These are phyloP conservation scores for Ennomos quercinarius DNA, from an alignment of 2,888 invertebrate genomes.

Conservation along the genomic window DNA sequence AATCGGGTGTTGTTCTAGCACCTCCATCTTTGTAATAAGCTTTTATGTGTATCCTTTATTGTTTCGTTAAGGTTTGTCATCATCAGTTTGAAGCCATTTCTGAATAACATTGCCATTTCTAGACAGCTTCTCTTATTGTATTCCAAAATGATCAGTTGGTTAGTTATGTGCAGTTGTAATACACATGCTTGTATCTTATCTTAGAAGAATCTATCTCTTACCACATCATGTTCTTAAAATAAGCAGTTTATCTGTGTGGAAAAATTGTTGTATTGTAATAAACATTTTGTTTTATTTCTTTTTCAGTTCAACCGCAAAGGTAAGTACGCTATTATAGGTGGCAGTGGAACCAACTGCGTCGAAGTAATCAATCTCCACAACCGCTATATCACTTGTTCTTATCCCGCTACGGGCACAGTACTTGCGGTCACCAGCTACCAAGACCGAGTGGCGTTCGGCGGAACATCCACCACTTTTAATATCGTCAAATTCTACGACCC, in stretches of 20 bases:
- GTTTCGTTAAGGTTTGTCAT: not conserved
- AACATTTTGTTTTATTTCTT: conserved; percentile 14
- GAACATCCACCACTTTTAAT: conserved; percentile 68
- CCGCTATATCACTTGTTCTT: conserved; percentile 74
- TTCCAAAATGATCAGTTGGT: too few species aligned
- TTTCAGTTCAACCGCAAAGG: conserved; percentile 79
- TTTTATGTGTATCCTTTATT: not conserved
- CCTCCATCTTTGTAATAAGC: not conserved
- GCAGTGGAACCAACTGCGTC: conserved; percentile 76
- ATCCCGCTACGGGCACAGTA: conserved; percentile 66
- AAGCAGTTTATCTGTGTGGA: too few species aligned
- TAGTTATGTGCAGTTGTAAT: too few species aligned
- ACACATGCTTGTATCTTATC: too few species aligned
- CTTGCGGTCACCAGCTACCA: conserved; percentile 68
- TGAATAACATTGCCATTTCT: too few species aligned
- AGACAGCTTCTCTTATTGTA: too few species aligned
- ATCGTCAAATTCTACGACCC: conserved; percentile 76
- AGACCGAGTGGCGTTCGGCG: conserved; percentile 74
- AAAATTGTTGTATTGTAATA: not conserved
- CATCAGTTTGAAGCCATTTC: too few species aligned
- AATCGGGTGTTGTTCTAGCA: conserved; percentile 1
- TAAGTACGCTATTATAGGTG: conserved; percentile 76
- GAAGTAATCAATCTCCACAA: conserved; percentile 80
- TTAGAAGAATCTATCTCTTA: too few species aligned
- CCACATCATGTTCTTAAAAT: too few species aligned